Percentiles rank a stretch among this genome's conserved stretches.
Conservation (phyloP, 2,113 vertebrate genomes). For the Gymnocephalus cernua region DNA sequence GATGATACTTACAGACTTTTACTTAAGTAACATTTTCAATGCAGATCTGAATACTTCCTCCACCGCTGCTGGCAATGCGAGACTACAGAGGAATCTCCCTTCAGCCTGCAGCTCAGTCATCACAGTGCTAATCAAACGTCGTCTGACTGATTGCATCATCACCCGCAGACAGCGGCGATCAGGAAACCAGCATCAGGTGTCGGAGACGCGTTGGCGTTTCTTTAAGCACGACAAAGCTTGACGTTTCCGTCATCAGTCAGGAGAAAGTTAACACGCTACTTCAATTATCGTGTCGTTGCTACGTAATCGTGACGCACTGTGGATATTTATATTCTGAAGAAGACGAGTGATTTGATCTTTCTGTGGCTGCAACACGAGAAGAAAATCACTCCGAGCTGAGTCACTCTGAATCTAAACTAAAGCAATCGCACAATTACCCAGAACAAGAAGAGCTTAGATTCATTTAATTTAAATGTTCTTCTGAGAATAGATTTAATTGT, state of each 20-base stretch:
- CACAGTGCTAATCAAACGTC: too few relatives aligned
- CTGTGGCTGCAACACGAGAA: background rate
- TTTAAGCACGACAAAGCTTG: too few relatives aligned
- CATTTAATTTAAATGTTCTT: background rate
- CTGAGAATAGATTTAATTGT: too few relatives aligned
- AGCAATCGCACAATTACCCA: slow-evolving; percentile 64
- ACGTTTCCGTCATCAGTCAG: background rate
- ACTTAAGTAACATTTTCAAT: too few relatives aligned
- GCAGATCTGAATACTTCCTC: too few relatives aligned
- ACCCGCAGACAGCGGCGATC: background rate
- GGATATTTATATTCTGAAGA: background rate
- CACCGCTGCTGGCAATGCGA: too few relatives aligned
- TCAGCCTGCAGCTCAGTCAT: too few relatives aligned
- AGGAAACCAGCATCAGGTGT: background rate
- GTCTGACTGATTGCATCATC: too few relatives aligned
- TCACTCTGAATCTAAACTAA: slow-evolving; percentile 24
- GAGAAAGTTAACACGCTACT: background rate
- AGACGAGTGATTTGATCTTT: background rate
- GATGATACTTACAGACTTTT: too few relatives aligned
- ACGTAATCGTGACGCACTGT: background rate
- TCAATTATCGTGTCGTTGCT: background rate
- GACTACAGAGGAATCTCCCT: too few relatives aligned
- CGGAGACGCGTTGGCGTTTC: background rate
- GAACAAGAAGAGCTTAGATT: slow-evolving; percentile 12
- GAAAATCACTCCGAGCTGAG: slow-evolving; percentile 21